phyloP scores from a whole-genome alignment of 2,888 invertebrate species.

The Limnephilus rhombicus region DNA sequence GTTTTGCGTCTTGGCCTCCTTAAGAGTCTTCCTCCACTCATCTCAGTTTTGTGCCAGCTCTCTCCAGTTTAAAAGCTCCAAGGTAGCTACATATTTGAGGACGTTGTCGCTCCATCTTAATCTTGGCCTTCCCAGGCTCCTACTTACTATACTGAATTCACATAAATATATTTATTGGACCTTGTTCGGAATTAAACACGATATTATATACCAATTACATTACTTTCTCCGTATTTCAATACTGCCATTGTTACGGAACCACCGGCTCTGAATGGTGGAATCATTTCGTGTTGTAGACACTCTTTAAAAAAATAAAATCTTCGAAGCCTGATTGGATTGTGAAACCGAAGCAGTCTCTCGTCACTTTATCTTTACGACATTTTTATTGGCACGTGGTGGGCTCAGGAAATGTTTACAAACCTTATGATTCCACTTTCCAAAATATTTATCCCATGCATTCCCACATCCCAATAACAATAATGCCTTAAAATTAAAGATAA shows the following conservation, averaged over 20 bases:
- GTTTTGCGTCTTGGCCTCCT: too few species aligned
- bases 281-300: background rate
- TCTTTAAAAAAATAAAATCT: background rate
- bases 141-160: too few species aligned
- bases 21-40: too few species aligned
- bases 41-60: too few species aligned
- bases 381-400: conserved; percentile 33
- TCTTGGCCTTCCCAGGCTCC: too few species aligned
- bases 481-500: conserved; percentile 22
- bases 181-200: background rate
- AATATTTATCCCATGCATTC: conserved; percentile 10
- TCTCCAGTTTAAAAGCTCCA: too few species aligned
- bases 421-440: conserved; percentile 12
- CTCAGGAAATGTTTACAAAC: background rate
- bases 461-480: conserved; percentile 17
- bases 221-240: background rate
- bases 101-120: too few species aligned
- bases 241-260: background rate
- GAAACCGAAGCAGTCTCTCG: conserved; percentile 38
- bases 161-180: background rate
- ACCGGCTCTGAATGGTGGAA: background rate
- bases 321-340: conserved; percentile 37
- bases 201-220: background rate
- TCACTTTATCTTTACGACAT: conserved; percentile 46
- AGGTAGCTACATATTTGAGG: too few species aligned